Conservation (phyloP, 2,113 vertebrate genomes). For the Stigmatopora nigra region DNA sequence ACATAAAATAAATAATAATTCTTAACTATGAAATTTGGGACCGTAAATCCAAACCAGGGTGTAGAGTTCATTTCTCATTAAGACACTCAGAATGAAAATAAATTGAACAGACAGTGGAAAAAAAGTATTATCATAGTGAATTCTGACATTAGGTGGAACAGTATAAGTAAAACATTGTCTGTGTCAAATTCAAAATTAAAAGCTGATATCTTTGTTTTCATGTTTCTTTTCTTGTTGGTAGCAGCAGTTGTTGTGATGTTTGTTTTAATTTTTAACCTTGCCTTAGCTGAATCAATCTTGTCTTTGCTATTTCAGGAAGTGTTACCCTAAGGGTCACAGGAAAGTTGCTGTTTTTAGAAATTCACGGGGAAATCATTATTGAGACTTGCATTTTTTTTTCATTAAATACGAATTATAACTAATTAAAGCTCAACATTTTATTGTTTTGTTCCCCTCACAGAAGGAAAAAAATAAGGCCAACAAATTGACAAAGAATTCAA, state of each 20-base stretch:
- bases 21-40: constrained; percentile 44
- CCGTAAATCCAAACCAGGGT: constrained; percentile 50
- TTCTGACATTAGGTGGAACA: constrained; percentile 26
- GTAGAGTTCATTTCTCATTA: constrained; percentile 52
- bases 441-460: neutral
- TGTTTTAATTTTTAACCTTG: constrained; percentile 29
- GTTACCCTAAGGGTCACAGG: constrained; percentile 31
- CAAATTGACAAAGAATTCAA: neutral
- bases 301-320: constrained; percentile 39
- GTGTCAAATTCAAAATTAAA: constrained; percentile 37
- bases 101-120: constrained; percentile 23
- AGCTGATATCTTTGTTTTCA: constrained; percentile 29
- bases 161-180: constrained; percentile 34
- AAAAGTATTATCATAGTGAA: constrained; percentile 35
- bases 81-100: constrained; percentile 22
- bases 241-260: constrained; percentile 36
- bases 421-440: neutral
- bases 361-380: constrained; percentile 10
- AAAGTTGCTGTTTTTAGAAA: constrained; percentile 34
- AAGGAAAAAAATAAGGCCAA: neutral
- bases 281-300: constrained; percentile 29
- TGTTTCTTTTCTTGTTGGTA: constrained; percentile 32
- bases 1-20: constrained; percentile 25
- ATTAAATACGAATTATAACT: no score
- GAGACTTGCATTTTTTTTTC: neutral